Percentiles rank a stretch among this genome's conserved stretches.
Conservation (phyloP, 2,888 invertebrate species). For the Sminthurides aquaticus region DNA sequence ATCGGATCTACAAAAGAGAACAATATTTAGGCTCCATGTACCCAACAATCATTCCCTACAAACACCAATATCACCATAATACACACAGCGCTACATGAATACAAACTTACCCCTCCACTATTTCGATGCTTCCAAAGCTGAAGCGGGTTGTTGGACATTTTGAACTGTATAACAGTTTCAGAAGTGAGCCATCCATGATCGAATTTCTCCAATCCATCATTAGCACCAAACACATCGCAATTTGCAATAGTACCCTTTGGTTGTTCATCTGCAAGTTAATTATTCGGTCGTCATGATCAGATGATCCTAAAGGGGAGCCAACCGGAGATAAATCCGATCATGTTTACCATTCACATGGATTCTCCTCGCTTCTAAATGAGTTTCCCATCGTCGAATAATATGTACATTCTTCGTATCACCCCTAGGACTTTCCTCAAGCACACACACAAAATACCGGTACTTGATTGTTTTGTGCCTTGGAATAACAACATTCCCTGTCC, state of each 20-base stretch:
- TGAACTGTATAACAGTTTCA: constrained; percentile 75
- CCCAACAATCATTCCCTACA: too few species aligned
- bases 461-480: constrained; percentile 61
- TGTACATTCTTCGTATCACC: constrained; percentile 49
- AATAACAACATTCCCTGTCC: constrained; percentile 59
- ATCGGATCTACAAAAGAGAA: constrained; percentile 43
- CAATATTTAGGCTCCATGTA: neutral
- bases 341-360: constrained; percentile 50
- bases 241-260: constrained; percentile 2
- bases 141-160: constrained; percentile 67
- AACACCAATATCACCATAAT: too few species aligned
- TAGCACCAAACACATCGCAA: constrained; percentile 55
- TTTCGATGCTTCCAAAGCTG: constrained; percentile 57
- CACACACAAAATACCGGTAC: constrained; percentile 63
- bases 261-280: constrained; percentile 1
- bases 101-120: constrained; percentile 1
- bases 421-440: constrained; percentile 53
- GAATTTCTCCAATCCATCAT: constrained; percentile 52
- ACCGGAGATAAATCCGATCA: neutral
- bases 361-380: constrained; percentile 60
- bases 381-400: constrained; percentile 73
- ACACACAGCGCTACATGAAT: too few species aligned
- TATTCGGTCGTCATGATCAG: too few species aligned
- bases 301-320: neutral
- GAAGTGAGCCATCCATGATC: constrained; percentile 77